phyloP scores from a whole-genome alignment of 2,113 vertebrate species.

The Petroica traversi region DNA sequence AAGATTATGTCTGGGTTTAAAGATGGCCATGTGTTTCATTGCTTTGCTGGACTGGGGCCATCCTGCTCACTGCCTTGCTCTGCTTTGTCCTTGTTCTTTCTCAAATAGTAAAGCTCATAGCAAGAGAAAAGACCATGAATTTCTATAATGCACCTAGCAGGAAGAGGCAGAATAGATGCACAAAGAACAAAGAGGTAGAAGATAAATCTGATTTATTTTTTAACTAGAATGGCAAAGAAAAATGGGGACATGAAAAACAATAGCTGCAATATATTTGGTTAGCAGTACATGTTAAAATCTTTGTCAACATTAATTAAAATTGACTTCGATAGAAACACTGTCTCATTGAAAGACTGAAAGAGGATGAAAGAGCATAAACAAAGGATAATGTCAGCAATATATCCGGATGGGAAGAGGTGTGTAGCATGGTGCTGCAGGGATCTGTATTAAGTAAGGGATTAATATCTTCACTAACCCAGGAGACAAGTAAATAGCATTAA shows the following conservation, averaged over 20 bases:
- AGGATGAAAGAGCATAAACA: conserved; percentile 56
- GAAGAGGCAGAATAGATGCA: not conserved
- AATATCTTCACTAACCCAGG: conserved; percentile 43
- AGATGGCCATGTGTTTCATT: not conserved
- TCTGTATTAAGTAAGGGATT: conserved; percentile 57
- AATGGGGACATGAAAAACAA: conserved; percentile 2
- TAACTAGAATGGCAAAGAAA: not conserved
- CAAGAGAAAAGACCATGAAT: not conserved
- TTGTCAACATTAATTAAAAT: conserved; percentile 63
- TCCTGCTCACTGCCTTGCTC: not conserved
- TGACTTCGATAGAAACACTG: not conserved
- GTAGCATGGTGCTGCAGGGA: not conserved
- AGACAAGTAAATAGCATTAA: conserved; percentile 54
- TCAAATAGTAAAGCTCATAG: not conserved
- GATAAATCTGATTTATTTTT: not conserved
- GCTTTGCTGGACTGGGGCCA: not conserved
- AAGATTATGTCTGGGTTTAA: not conserved
- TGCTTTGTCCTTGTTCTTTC: not conserved
- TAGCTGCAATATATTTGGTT: conserved; percentile 11
- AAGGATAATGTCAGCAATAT: conserved; percentile 51
- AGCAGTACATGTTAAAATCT: conserved; percentile 41
- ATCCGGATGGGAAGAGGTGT: conserved; percentile 45
- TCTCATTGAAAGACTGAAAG: conserved; percentile 28
- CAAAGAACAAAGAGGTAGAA: not conserved
- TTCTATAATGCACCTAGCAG: not conserved